Conservation (phyloP, 2,113 vertebrate species). For the Sapajus apella region DNA sequence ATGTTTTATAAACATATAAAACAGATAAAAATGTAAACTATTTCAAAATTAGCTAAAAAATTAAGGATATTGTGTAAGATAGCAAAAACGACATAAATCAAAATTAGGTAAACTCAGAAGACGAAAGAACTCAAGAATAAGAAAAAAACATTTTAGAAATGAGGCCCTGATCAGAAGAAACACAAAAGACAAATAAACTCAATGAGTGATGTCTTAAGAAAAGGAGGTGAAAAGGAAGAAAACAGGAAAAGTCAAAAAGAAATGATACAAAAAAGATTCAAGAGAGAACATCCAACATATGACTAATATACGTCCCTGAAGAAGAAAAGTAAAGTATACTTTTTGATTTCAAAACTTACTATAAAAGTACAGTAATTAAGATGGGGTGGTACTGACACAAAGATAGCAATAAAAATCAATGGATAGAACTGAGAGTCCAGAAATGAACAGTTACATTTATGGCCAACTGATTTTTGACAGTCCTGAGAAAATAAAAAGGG, state of each 20-base stretch:
- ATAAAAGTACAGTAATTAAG: background rate
- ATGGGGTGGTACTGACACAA: background rate
- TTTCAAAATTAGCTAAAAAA: background rate
- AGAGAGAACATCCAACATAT: background rate
- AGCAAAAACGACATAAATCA: background rate
- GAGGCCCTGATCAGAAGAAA: background rate
- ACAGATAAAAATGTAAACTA: background rate
- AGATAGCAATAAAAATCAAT: background rate
- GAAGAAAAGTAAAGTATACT: background rate
- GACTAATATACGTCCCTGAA: background rate
- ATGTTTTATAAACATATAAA: background rate
- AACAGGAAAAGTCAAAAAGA: background rate
- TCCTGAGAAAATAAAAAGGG: background rate
- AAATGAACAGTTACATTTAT: constrained; percentile 13
- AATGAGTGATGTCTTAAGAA: background rate
- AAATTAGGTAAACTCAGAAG: background rate
- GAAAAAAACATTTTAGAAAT: background rate
- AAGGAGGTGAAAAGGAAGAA: background rate
- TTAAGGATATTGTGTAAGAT: background rate
- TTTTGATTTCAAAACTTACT: background rate
- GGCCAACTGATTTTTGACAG: background rate
- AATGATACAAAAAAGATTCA: background rate
- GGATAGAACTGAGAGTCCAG: background rate
- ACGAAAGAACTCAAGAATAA: background rate
- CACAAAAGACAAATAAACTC: background rate